Evolutionary conservation across 2,888 invertebrate species (phyloP).

Genomic region (Aleiodes testaceus): DNA sequence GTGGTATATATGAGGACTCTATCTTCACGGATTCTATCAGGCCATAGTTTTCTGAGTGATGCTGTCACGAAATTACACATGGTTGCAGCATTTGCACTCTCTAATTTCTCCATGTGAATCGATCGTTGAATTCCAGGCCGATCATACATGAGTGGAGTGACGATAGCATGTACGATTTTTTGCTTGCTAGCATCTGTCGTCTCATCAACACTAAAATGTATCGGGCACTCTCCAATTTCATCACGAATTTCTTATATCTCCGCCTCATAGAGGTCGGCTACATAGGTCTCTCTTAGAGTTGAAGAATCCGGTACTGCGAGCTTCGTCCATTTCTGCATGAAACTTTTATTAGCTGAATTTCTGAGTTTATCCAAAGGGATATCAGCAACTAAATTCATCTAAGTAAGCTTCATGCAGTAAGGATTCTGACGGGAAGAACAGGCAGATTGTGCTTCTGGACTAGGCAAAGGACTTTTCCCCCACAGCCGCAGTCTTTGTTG

Average conservation of each 20-base stretch:
- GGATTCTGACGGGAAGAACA: no score
- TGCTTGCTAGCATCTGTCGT: conserved; percentile 15
- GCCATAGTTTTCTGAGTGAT: no score
- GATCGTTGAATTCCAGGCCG: background rate
- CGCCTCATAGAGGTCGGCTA: background rate
- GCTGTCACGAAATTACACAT: no score
- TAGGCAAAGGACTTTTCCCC: no score
- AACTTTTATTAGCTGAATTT: conserved; percentile 1
- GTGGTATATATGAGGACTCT: background rate
- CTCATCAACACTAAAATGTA: conserved; percentile 19
- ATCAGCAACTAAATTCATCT: background rate
- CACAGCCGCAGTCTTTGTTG: no score
- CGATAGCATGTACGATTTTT: conserved; percentile 14
- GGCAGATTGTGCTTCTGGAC: no score
- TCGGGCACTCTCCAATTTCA: conserved; percentile 24
- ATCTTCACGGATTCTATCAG: no score
- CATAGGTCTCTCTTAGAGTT: conserved; percentile 8
- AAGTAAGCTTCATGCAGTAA: no score
- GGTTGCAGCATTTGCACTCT: background rate
- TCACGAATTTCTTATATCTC: conserved; percentile 1
- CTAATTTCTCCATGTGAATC: background rate
- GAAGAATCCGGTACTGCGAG: conserved; percentile 12
- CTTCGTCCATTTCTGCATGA: conserved; percentile 6
- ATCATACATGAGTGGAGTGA: conserved; percentile 15
- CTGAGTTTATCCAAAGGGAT: conserved; percentile 23